Evolutionary conservation across 2,113 vertebrate genomes (phyloP).

Genomic region (Bubo scandiacus): DNA sequence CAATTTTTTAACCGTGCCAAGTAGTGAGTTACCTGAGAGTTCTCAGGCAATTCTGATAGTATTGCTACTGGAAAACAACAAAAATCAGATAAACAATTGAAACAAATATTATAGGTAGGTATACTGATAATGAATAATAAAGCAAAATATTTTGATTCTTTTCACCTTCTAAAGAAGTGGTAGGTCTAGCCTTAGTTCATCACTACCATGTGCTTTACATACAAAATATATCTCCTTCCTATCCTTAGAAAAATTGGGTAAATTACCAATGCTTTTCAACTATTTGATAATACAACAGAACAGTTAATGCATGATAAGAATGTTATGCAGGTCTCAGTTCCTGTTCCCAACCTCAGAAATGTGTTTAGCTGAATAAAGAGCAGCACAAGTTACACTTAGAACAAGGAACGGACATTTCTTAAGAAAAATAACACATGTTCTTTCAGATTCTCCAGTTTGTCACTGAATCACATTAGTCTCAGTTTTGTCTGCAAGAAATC

Average conservation of each 20-base stretch:
- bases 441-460: background rate
- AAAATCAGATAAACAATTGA: background rate
- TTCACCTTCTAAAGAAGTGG: background rate
- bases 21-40: slow-evolving; percentile 6
- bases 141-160: background rate
- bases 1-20: background rate
- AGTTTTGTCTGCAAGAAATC: background rate
- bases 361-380: background rate
- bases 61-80: background rate
- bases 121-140: background rate
- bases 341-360: background rate
- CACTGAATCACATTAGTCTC: background rate
- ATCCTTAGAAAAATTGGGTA: background rate
- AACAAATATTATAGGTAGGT: background rate
- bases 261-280: background rate
- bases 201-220: background rate
- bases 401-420: background rate
- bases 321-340: background rate
- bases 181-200: background rate
- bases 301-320: background rate
- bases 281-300: background rate
- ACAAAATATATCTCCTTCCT: background rate
- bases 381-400: background rate
- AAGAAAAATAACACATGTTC: background rate
- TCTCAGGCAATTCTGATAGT: background rate